Conservation (phyloP, 2,888 invertebrate species). For the Cerceris ruficornis region DNA sequence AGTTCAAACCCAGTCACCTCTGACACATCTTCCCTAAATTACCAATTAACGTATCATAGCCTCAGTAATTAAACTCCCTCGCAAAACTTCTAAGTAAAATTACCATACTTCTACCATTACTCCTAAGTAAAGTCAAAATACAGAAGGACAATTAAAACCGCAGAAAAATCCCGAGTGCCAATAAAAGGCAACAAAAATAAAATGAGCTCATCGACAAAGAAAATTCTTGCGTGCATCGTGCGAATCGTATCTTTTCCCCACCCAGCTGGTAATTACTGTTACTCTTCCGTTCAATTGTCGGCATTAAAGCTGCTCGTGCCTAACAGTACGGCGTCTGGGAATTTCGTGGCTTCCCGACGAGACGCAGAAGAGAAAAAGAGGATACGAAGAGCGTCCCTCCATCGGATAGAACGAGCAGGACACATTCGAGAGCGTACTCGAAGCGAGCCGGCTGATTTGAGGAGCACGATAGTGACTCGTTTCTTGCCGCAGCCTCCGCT, state of each 20-base stretch:
- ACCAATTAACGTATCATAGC: no score
- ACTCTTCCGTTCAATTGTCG: conserved; percentile 42
- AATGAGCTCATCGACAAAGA: neutral
- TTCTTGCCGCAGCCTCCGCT: conserved; percentile 12
- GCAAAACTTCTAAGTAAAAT: no score
- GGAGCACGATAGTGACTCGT: conserved; percentile 18
- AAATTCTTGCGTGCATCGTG: conserved; percentile 22
- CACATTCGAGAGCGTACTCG: neutral
- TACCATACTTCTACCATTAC: no score
- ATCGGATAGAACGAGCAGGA: neutral
- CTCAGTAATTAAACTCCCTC: no score
- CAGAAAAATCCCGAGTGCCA: neutral
- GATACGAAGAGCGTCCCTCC: conserved; percentile 2
- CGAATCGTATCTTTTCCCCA: conserved; percentile 29
- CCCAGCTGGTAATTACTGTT: conserved; percentile 45
- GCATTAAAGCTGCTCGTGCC: conserved; percentile 51
- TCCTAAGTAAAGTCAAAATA: no score
- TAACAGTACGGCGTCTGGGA: conserved; percentile 59
- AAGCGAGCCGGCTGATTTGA: conserved; percentile 15
- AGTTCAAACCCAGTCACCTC: no score
- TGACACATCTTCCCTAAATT: no score
- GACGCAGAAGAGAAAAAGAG: neutral
- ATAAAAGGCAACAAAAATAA: neutral
- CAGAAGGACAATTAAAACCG: no score
- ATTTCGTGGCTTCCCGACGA: conserved; percentile 29